These are phyloP conservation scores for Aurelia aurita complex sp. Pacific DNA, from an alignment of 30 jellyfish, hydroid and myxozoan genomes.

Conservation along the genomic window DNA sequence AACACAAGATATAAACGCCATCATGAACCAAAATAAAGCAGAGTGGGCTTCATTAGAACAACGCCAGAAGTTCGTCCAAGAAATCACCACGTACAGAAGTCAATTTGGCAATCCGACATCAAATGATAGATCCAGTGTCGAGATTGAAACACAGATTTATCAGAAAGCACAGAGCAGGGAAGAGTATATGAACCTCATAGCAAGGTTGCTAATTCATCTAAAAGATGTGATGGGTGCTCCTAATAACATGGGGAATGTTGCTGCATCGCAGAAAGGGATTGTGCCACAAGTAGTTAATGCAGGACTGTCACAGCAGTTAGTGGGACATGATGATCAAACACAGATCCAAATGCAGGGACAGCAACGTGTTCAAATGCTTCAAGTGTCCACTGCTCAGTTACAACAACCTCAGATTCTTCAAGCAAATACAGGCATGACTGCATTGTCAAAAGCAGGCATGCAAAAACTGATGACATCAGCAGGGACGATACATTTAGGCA, in stretches of 20 bases:
- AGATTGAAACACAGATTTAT: slow-evolving; percentile 37
- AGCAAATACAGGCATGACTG: not conserved
- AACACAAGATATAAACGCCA: not conserved
- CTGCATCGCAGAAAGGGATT: slow-evolving; percentile 46
- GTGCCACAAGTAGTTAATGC: slow-evolving; percentile 45
- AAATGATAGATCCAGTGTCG: slow-evolving; percentile 34
- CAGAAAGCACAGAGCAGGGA: slow-evolving; percentile 57
- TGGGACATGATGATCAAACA: slow-evolving; percentile 30
- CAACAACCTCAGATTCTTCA: slow-evolving; percentile 31
- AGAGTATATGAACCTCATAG: slow-evolving; percentile 51
- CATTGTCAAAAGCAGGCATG: slow-evolving; percentile 18
- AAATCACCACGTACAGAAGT: slow-evolving; percentile 17
- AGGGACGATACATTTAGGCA: slow-evolving; percentile 9
- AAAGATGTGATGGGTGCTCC: slow-evolving; percentile 54
- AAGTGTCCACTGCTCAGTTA: slow-evolving; percentile 32
- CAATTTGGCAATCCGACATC: slow-evolving; percentile 19
- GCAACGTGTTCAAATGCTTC: slow-evolving; percentile 37
- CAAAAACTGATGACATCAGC: slow-evolving; percentile 43
- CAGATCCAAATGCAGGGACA: slow-evolving; percentile 47
- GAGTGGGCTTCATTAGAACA: slow-evolving; percentile 22
- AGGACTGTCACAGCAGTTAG: slow-evolving; percentile 23
- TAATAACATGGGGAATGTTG: slow-evolving; percentile 53
- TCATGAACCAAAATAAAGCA: slow-evolving; percentile 45
- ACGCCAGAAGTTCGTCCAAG: slow-evolving; percentile 46
- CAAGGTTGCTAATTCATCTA: slow-evolving; percentile 53